Conservation (phyloP, 2,888 invertebrate genomes). For the Caenorhabditis japonica region DNA sequence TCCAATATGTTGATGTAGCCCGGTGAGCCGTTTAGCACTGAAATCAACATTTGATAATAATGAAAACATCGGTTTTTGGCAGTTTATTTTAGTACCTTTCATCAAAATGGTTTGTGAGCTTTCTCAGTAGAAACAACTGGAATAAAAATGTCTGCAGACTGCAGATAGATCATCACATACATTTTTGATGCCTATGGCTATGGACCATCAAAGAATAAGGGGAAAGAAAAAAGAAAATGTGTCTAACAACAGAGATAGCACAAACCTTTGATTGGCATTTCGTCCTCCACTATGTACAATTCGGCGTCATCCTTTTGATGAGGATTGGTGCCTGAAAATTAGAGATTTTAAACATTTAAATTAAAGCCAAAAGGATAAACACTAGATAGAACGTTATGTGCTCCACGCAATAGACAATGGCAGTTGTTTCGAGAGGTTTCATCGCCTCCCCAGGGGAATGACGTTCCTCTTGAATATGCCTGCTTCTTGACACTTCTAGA, state of each 20-base stretch:
- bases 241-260: too few relatives aligned
- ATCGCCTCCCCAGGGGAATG: constrained; percentile 11
- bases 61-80: too few relatives aligned
- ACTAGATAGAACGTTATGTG: constrained; percentile 11
- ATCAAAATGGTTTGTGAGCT: too few relatives aligned
- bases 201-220: constrained; percentile 18
- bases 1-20: constrained; percentile 98
- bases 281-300: constrained; percentile 70
- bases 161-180: constrained; percentile 45
- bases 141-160: background rate
- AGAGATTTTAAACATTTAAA: too few relatives aligned
- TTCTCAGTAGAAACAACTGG: too few relatives aligned
- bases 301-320: constrained; percentile 83
- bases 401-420: constrained; percentile 25
- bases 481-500: constrained; percentile 43
- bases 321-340: constrained; percentile 92
- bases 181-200: constrained; percentile 44
- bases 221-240: constrained; percentile 5
- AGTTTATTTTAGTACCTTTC: too few relatives aligned
- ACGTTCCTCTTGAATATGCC: constrained; percentile 17
- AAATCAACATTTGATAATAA: constrained; percentile 42
- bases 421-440: constrained; percentile 2
- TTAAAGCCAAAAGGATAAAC: background rate
- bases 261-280: constrained; percentile 85
- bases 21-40: constrained; percentile 92